Evolutionary conservation across 2,113 vertebrate species (phyloP).

Genomic region (Chloropsis hardwickii): DNA sequence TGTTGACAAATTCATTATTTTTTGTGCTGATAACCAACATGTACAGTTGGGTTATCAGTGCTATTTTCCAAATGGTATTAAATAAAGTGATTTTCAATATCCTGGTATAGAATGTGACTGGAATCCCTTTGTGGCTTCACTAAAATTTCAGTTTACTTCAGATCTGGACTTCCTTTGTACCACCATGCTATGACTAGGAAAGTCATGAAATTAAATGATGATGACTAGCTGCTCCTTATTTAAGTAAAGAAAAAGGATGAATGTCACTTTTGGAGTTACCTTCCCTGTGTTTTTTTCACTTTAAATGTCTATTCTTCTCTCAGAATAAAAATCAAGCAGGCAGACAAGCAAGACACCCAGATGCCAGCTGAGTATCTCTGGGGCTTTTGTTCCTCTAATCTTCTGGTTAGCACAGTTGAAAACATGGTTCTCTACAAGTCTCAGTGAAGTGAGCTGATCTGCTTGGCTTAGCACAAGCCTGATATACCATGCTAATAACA

Average conservation of each 20-base stretch:
- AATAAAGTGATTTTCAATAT: background rate
- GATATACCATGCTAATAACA: background rate
- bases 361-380: background rate
- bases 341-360: background rate
- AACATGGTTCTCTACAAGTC: background rate
- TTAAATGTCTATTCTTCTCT: background rate
- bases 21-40: background rate
- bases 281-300: background rate
- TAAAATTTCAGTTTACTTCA: background rate
- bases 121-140: background rate
- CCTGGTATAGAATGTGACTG: background rate
- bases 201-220: background rate
- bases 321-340: background rate
- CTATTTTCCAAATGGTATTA: background rate
- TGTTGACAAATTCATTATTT: background rate
- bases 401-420: background rate
- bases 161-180: background rate
- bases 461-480: background rate
- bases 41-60: background rate
- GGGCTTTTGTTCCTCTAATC: background rate
- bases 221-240: background rate
- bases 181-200: background rate
- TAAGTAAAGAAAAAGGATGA: background rate
- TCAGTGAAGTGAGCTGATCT: background rate
- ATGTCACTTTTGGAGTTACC: background rate